These are phyloP conservation scores for Sesamia nonagrioides DNA, from an alignment of 1,140 invertebrate species.

Conservation along the genomic window DNA sequence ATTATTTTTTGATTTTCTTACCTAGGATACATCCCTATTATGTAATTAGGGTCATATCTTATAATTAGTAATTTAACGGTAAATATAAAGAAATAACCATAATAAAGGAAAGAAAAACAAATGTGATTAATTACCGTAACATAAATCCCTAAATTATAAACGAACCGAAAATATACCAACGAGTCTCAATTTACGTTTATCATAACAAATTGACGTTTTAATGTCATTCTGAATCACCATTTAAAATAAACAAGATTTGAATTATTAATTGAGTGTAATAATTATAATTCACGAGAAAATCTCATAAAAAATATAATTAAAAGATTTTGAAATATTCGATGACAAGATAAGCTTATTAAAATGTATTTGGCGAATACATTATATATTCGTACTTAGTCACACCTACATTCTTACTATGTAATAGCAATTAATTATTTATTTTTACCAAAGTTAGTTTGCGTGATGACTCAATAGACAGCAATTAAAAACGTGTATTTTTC, in stretches of 20 bases:
- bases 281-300: conserved; percentile 41
- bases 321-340: conserved; percentile 46
- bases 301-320: conserved; percentile 34
- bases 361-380: conserved; percentile 28
- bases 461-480: conserved; percentile 24
- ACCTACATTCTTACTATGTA: not conserved
- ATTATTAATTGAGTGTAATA: conserved; percentile 38
- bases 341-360: conserved; percentile 41
- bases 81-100: not conserved
- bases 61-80: not conserved
- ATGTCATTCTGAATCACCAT: conserved; percentile 38
- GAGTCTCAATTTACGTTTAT: conserved; percentile 31
- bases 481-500: not conserved
- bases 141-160: conserved; percentile 27
- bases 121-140: conserved; percentile 11
- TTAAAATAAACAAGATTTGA: conserved; percentile 44
- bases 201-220: conserved; percentile 49
- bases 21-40: too few species aligned
- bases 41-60: too few species aligned
- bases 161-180: conserved; percentile 26
- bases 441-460: not conserved
- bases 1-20: too few species aligned
- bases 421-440: conserved; percentile 22
- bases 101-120: not conserved
- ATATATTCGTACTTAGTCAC: not conserved